phyloP scores from a whole-genome alignment of 2,888 invertebrate species.

The Arctia plantaginis region DNA sequence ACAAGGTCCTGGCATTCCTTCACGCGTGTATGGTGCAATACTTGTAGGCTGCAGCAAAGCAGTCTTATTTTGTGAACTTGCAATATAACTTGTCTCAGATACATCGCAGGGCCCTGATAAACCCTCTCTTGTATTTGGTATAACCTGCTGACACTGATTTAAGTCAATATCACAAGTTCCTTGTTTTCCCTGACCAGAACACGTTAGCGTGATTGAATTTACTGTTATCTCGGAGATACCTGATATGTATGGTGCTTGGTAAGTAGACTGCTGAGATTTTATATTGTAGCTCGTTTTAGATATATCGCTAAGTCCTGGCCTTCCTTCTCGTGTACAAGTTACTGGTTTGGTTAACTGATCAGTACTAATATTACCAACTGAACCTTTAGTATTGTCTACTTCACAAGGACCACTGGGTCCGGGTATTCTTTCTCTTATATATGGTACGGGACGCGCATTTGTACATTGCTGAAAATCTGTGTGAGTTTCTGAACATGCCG shows the following conservation, averaged over 20 bases:
- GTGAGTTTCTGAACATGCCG: neutral
- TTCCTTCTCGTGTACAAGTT: constrained; percentile 1
- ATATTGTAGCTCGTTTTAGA: neutral
- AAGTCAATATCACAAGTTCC: constrained; percentile 1
- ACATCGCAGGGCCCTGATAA: neutral
- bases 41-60: neutral
- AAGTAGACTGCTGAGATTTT: neutral
- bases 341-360: neutral
- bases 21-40: neutral
- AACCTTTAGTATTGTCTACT: neutral
- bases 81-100: neutral
- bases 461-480: neutral
- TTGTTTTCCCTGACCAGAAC: constrained; percentile 1
- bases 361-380: neutral
- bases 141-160: neutral
- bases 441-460: neutral
- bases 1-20: neutral
- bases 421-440: constrained; percentile 3
- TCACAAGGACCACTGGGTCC: neutral
- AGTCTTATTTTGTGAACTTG: neutral
- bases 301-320: neutral
- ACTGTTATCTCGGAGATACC: neutral
- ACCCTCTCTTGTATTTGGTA: constrained; percentile 9
- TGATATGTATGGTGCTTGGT: neutral
- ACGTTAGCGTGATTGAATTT: neutral